Conservation (phyloP, 1,140 invertebrate genomes). For the Pseudomyrmex flavicornis region DNA sequence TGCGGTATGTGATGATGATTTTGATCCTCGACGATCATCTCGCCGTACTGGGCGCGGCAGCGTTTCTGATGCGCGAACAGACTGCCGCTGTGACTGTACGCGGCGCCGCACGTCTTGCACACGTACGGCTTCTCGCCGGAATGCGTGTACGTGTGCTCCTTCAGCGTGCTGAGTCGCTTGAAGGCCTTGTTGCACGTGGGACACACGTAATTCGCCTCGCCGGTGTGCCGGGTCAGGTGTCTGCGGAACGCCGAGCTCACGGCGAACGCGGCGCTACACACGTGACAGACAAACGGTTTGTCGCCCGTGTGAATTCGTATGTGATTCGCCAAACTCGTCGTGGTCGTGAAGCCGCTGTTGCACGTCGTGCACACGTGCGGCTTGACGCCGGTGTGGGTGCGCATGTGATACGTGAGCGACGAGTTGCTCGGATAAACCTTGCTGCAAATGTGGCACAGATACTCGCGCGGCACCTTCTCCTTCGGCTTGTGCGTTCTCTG, state of each 20-base stretch:
- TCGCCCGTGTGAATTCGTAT: conserved; percentile 84
- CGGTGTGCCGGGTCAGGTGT: conserved; percentile 87
- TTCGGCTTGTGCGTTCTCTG: conserved; percentile 84
- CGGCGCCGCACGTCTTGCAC: conserved; percentile 86
- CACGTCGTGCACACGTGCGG: conserved; percentile 84
- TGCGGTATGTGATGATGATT: conserved; percentile 68
- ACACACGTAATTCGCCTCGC: conserved; percentile 87
- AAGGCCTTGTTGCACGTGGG: conserved; percentile 88
- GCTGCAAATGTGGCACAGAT: conserved; percentile 84
- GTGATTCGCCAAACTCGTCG: conserved; percentile 83
- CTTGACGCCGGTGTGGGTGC: conserved; percentile 84
- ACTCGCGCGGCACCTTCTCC: conserved; percentile 83
- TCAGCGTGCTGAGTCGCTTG: conserved; percentile 87
- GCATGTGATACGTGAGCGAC: conserved; percentile 84
- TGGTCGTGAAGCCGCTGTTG: conserved; percentile 84
- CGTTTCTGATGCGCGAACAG: conserved; percentile 85
- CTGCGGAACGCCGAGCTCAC: conserved; percentile 83
- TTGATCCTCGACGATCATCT: conserved; percentile 80
- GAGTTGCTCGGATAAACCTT: conserved; percentile 85
- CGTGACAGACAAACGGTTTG: conserved; percentile 84
- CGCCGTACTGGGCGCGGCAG: conserved; percentile 81
- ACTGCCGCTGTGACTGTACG: conserved; percentile 84
- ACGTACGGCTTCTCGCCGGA: conserved; percentile 87
- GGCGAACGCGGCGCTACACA: conserved; percentile 84
- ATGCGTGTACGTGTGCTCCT: conserved; percentile 86